Percentiles rank a stretch among this genome's conserved stretches.
Evolutionary conservation across 1,140 invertebrate genomes (phyloP).

Genomic region (Melitaea cinxia): DNA sequence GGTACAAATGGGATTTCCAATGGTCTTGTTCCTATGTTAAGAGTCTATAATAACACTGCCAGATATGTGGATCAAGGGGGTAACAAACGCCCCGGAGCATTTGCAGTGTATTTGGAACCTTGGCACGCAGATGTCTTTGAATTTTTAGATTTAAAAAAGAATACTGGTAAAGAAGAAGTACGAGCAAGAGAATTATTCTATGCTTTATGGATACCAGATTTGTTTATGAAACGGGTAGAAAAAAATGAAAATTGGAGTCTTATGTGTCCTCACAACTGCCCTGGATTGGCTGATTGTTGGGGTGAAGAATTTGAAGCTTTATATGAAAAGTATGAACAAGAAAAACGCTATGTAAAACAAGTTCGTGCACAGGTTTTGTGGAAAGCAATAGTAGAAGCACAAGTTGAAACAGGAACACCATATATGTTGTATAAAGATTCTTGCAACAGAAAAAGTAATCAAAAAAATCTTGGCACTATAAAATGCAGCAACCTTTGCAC

Average conservation of each 20-base stretch:
- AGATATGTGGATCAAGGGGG: constrained; percentile 99
- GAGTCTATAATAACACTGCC: constrained; percentile 98
- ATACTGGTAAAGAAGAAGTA: constrained; percentile 96
- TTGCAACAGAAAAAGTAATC: constrained; percentile 98
- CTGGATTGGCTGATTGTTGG: constrained; percentile 95
- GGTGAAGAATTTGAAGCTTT: constrained; percentile 97
- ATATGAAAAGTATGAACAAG: constrained; percentile 94
- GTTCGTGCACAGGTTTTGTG: constrained; percentile 95
- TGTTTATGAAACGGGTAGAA: constrained; percentile 99
- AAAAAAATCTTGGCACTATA: constrained; percentile 99
- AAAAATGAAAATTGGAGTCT: constrained; percentile 94
- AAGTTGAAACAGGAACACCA: constrained; percentile 99
- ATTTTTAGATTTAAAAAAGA: constrained; percentile 96
- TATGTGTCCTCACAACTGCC: constrained; percentile 98
- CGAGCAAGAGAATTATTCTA: constrained; percentile 98
- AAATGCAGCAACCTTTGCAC: constrained; percentile 99
- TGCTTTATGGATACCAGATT: constrained; percentile 98
- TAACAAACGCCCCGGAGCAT: constrained; percentile 99
- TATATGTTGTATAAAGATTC: constrained; percentile 99
- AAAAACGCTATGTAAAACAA: constrained; percentile 88
- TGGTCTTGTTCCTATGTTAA: constrained; percentile 98
- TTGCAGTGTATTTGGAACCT: constrained; percentile 98
- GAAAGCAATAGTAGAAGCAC: constrained; percentile 96
- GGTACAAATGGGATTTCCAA: constrained; percentile 98
- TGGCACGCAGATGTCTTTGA: constrained; percentile 99